Evolutionary conservation across 2,888 invertebrate genomes (phyloP).

Genomic region (Xanthorhoe designata): DNA sequence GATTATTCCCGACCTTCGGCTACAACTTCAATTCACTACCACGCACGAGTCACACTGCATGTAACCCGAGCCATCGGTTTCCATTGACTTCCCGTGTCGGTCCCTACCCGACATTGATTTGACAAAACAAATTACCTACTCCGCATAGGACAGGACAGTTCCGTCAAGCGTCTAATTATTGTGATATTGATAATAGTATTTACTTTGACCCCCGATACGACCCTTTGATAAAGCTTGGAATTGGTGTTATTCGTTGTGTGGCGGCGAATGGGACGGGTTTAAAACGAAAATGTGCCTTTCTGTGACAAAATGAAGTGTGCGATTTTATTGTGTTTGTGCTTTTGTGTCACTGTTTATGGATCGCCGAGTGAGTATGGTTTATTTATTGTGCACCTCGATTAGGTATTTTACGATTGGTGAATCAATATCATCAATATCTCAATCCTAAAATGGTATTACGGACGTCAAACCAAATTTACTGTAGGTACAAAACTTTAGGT

Average conservation of each 20-base stretch:
- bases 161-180: constrained; percentile 64
- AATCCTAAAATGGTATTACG: constrained; percentile 17
- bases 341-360: constrained; percentile 62
- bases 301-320: constrained; percentile 73
- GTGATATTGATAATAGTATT: constrained; percentile 67
- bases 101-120: constrained; percentile 43
- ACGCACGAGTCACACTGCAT: constrained; percentile 22
- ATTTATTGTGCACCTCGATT: constrained; percentile 24
- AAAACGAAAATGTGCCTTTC: constrained; percentile 53
- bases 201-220: constrained; percentile 72
- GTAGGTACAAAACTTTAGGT: too few species aligned
- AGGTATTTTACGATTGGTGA: constrained; percentile 20
- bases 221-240: constrained; percentile 62
- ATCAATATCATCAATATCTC: constrained; percentile 21
- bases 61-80: constrained; percentile 36
- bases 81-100: constrained; percentile 38
- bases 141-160: constrained; percentile 46
- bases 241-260: constrained; percentile 68
- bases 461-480: constrained; percentile 5
- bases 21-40: constrained; percentile 28
- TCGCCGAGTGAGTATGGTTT: constrained; percentile 69
- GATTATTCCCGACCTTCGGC: constrained; percentile 26
- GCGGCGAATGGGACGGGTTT: constrained; percentile 50
- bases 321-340: constrained; percentile 73
- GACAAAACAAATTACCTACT: constrained; percentile 40